Evolutionary conservation across 2,113 vertebrate genomes (phyloP).

Genomic region (crab-eating macaque (Macaca fascicularis)): T2T-MFA8v1.1 NC_088386.1:115848501-115849000

Average conservation of each 20-base stretch:
- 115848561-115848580: too few species aligned
- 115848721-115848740: not conserved
- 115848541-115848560: too few species aligned
- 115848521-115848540: too few species aligned
- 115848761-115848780: not conserved
- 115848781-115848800: not conserved
- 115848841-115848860: not conserved
- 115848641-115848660: too few species aligned
- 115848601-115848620: too few species aligned
- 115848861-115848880: not conserved
- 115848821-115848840: not conserved
- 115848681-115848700: not conserved
- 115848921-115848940: not conserved
- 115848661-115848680: too few species aligned
- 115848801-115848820: accelerated
- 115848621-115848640: too few species aligned
- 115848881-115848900: not conserved
- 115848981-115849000: not conserved
- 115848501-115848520: too few species aligned
- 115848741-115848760: not conserved
- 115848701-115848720: not conserved
- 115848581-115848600: too few species aligned
- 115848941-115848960: not conserved
- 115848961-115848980: accelerated
- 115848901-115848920: not conserved